Conservation (phyloP, 2,113 vertebrate genomes). For the Semicossyphus pulcher region DNA sequence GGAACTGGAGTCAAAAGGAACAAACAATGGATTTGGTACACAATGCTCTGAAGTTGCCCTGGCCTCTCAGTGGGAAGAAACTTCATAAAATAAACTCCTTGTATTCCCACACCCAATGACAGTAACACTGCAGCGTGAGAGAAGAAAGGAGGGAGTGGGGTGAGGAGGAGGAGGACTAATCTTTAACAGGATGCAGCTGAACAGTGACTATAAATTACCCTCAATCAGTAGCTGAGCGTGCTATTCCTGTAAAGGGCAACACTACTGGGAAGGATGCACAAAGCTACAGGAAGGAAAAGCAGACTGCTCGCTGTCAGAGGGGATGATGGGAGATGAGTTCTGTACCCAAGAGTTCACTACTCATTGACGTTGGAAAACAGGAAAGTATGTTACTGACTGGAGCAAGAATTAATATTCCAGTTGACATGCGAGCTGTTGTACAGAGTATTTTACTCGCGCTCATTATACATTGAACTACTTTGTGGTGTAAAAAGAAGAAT, state of each 20-base stretch:
- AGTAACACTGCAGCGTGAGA: slow-evolving; percentile 46
- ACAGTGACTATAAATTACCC: slow-evolving; percentile 63
- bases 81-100: slow-evolving; percentile 33
- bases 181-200: slow-evolving; percentile 77
- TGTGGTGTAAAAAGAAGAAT: slow-evolving; percentile 17
- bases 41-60: slow-evolving; percentile 11
- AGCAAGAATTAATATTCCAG: slow-evolving; percentile 23
- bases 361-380: slow-evolving; percentile 34
- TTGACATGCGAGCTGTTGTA: slow-evolving; percentile 6
- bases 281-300: slow-evolving; percentile 50
- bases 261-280: slow-evolving; percentile 61
- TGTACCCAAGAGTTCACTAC: slow-evolving; percentile 29
- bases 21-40: slow-evolving; percentile 51
- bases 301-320: slow-evolving; percentile 48
- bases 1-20: slow-evolving; percentile 49
- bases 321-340: slow-evolving; percentile 41
- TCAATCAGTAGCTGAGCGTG: slow-evolving; percentile 47
- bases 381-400: slow-evolving; percentile 29
- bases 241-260: slow-evolving; percentile 67
- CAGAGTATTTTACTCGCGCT: slow-evolving; percentile 22
- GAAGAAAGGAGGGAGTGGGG: slow-evolving; percentile 19
- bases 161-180: slow-evolving; percentile 38
- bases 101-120: slow-evolving; percentile 64
- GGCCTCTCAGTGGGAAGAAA: slow-evolving; percentile 20
- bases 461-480: slow-evolving; percentile 21